Evolutionary conservation across 64 coral and sea anemone species (phyloP), one percentile per base, ranked within the genome.

Genomic region (Stylophora pistillata): DNA sequence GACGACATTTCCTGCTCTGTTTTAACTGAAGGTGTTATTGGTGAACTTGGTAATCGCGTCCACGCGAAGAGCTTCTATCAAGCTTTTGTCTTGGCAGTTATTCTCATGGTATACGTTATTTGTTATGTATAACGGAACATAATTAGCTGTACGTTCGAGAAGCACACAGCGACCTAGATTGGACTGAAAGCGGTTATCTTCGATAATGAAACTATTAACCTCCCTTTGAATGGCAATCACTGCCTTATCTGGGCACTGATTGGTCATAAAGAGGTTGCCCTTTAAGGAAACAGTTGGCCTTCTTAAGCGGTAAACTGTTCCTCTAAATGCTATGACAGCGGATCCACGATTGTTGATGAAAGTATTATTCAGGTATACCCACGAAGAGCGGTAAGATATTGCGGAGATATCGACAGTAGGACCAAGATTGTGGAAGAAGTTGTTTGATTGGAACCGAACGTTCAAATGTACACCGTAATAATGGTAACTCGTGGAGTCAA

Each of bases 11-110:
- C 33, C 53, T 20, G 86, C 94, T 23, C 30, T 55, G 74, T 95
- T 95, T 13, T 57, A 17, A 5, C 16, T 5, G 54, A 95, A 89
- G 3, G 86, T 92, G 16, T 95, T 95, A 55, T 92, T 92, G 1
- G 72, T 17, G 41, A 95, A 53, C 11, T 34, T 52, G 25, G 68
- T 32, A 13, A 78, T 58, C 74, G 41, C 41, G 9, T 89, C 86
- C 0, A 92, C 32, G 17, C 89, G 74, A 15, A 85, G 56, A 25
- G 78, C 74, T 53, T 86, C 86, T 58, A 92, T 14, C 9, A 95
- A 58, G 16, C 79, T 76, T 2, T 30, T 57, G 57, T 53, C n/a
- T 32, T 60, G 17, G 33, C 78, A 84, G 28, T 21, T 27, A 54
- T 95, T 95, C 0, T 85, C 33, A 33, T 64, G 20, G 69, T 92